Base-by-base conservation (phyloP, 1,140 invertebrate species). In the Galleria mellonella region DNA sequence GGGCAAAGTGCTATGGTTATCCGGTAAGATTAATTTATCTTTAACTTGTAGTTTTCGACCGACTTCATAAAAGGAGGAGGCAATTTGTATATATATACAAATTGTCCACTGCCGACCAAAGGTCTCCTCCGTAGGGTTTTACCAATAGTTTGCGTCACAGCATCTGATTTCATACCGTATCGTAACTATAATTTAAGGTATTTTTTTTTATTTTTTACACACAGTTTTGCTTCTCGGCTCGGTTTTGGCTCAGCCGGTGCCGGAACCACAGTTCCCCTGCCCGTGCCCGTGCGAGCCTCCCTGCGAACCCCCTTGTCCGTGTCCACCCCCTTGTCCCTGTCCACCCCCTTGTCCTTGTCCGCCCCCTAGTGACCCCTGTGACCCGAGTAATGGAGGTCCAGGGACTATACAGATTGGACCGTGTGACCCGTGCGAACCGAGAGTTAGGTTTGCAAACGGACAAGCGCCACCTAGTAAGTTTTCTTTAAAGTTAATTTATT, bases 391-490 rank as follows among this genome's bases (percentile, higher is more conserved):
- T 6, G 17, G 17, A 6, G 17, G 17, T 6, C 6, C 17, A 6
- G 45, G 46, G 4, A 49, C 46, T 5, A 36, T 65, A 23, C 45
- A 62, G 9, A 46, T 72, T 9, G 32, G 48, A 3, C 69, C 62
- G 0, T 78, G 72, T 43, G 65, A 73, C 38, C 74, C 74, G 0
- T 56, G 51, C 38, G 54, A 47, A 9, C 60, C 51, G 0, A 37
- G 46, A 0, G 51, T 71, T 4, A 64, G 64, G 28, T 73, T 61
- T 29, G 10, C 50, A 0, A 66, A 72, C 31, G 74, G 74, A 12
- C 69, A 72, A 35, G 69, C 71, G 2, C 71, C 69, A 0, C 12
- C 45, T 30, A 72, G 71, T 74, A 58, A 62, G 51, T 53, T 6
- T 23, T 23, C n/a, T n/a, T 3, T 6, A 23, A 23, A 3, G 6